Evolutionary conservation across 1,140 invertebrate species (phyloP), one percentile per base, ranked within the genome.

Genomic region (Melanaphis sacchari): DNA sequence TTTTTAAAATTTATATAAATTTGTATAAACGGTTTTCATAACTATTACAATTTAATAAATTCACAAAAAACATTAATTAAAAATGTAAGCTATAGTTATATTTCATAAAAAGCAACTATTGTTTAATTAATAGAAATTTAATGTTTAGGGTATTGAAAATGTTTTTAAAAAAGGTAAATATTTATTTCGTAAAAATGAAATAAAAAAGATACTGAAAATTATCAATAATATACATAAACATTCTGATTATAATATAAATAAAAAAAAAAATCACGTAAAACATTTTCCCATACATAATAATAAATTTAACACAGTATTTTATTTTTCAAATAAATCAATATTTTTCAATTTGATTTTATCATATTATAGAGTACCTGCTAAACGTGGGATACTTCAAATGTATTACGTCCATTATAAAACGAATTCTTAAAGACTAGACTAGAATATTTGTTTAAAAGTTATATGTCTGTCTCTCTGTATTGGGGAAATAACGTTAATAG

Each of bases 371-470:
- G n/a, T n/a, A n/a, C n/a, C n/a, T n/a, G n/a, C 59, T 76, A 76
- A 76, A 76, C 59, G 59, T 5, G 15, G n/a, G 0, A 11, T 36
- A 84, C 26, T 85, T 40, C 82, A 85, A 41, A 85, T 85, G 31
- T 31, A 85, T 85, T 26, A 41, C 24, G 24, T 40, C 82, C 38
- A 41, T 11, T 4, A 26, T 85, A 85, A 85, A 85, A 41, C n/a
- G 24, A 85, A 85, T 26, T 87, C 41, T 31, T 87, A 31, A 43
- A 46, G 84, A 87, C 84, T 31, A 85, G 24, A 87, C 84, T 87
- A 87, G 18, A 46, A 87, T 87, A 87, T 87, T 87, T 15, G 31
- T 87, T 43, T 15, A n/a, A 46, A 87, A 87, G 85, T 87, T 87
- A 43, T 36, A 24, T 22, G 31, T 43, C 5, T 43, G 41, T 87